Conservation (phyloP, 2,888 invertebrate species). For the Drosophila neotestacea region DNA sequence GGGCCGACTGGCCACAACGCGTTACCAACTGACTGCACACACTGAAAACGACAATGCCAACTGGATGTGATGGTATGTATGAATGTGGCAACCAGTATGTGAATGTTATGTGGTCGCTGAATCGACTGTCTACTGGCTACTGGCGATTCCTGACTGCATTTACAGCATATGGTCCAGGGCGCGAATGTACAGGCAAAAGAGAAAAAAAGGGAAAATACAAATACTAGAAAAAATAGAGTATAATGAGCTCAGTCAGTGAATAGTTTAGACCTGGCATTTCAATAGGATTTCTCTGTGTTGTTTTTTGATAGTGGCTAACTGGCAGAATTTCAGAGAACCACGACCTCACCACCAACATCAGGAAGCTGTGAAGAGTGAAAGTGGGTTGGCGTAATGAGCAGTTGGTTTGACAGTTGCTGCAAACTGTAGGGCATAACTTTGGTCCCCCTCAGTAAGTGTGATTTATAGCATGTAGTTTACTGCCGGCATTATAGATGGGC, state of each 20-base stretch:
- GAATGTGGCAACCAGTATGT: slow-evolving; percentile 36
- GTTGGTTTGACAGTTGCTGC: slow-evolving; percentile 77
- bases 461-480: slow-evolving; percentile 62
- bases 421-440: slow-evolving; percentile 73
- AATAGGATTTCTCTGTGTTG: slow-evolving; percentile 38
- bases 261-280: slow-evolving; percentile 46
- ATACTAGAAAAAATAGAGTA: slow-evolving; percentile 51
- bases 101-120: slow-evolving; percentile 59
- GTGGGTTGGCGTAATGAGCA: slow-evolving; percentile 67
- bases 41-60: slow-evolving; percentile 42
- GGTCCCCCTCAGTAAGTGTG: slow-evolving; percentile 54
- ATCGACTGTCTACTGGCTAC: slow-evolving; percentile 54
- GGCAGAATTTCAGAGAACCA: slow-evolving; percentile 21
- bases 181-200: slow-evolving; percentile 38
- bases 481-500: slow-evolving; percentile 60
- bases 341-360: neutral
- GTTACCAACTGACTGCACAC: slow-evolving; percentile 59
- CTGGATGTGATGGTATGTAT: slow-evolving; percentile 28
- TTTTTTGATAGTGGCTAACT: slow-evolving; percentile 43
- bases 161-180: slow-evolving; percentile 51
- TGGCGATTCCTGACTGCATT: slow-evolving; percentile 26
- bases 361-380: slow-evolving; percentile 17
- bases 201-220: slow-evolving; percentile 12
- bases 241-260: slow-evolving; percentile 65
- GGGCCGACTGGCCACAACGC: slow-evolving; percentile 60